Percentiles rank a stretch among this genome's conserved stretches.
Conservation (phyloP, 2,888 invertebrate genomes). For the Lasioglossum malachurum region DNA sequence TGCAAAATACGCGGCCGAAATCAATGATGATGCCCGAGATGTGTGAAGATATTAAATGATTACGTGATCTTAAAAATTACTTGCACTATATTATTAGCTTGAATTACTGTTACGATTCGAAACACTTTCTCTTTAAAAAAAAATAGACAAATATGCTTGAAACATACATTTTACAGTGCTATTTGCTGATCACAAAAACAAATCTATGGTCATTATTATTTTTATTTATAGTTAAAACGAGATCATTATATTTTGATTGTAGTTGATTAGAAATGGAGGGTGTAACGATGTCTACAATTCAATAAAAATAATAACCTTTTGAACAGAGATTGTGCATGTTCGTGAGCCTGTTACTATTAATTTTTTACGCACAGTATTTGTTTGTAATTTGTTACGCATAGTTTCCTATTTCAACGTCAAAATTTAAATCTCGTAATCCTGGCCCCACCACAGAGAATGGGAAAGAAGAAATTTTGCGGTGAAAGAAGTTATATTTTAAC, state of each 20-base stretch:
- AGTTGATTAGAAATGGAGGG: too few species aligned
- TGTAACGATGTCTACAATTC: too few species aligned
- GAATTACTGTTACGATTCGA: not conserved
- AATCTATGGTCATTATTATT: not conserved
- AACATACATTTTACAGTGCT: not conserved
- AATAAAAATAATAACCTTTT: too few species aligned
- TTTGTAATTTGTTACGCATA: too few species aligned
- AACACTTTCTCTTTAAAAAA: not conserved
- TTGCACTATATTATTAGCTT: not conserved
- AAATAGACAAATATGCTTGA: not conserved
- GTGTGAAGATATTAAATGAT: not conserved
- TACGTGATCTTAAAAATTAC: not conserved
- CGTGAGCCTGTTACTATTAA: too few species aligned
- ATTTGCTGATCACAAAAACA: not conserved
- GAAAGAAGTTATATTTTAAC: too few species aligned
- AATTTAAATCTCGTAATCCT: too few species aligned
- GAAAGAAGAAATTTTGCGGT: too few species aligned
- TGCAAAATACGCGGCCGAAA: conserved; percentile 32
- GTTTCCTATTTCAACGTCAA: too few species aligned
- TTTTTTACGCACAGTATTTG: too few species aligned
- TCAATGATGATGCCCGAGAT: conserved; percentile 5
- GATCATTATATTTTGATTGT: not conserved
- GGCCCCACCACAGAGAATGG: too few species aligned
- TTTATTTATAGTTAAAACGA: not conserved
- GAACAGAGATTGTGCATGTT: too few species aligned